A percentile compares a stretch with the other conserved stretches of the same genome.
Evolutionary conservation across 2,113 vertebrate genomes (phyloP).

Genomic region (Empidonax alnorum): DNA sequence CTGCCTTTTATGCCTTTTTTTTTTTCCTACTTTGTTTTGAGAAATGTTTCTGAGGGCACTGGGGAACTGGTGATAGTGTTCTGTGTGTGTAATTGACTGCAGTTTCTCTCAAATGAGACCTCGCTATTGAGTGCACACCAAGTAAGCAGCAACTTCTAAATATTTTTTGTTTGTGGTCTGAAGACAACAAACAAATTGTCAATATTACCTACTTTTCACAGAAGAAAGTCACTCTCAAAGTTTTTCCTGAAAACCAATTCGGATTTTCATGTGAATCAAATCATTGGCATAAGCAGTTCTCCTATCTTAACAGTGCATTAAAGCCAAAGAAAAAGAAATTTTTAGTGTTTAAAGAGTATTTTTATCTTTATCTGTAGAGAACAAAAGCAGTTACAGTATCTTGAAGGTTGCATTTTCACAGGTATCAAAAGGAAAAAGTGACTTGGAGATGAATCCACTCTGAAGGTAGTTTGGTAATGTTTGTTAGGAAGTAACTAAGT

Average conservation of each 20-base stretch:
- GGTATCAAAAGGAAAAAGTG: neutral
- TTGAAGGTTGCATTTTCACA: neutral
- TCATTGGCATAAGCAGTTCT: neutral
- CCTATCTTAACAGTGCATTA: neutral
- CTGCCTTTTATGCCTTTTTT: neutral
- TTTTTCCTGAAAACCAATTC: neutral
- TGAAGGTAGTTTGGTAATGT: neutral
- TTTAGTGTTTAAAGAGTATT: neutral
- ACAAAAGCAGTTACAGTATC: neutral
- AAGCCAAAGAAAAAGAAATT: neutral
- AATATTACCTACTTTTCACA: neutral
- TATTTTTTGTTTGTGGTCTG: neutral
- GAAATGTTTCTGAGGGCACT: neutral
- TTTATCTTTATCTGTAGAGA: neutral
- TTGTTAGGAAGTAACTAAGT: neutral
- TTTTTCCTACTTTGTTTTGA: neutral
- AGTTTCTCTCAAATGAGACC: neutral
- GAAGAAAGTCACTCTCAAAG: neutral
- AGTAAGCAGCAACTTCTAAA: neutral
- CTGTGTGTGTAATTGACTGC: neutral
- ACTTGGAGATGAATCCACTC: neutral
- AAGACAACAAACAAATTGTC: neutral
- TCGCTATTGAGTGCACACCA: neutral
- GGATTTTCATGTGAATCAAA: neutral
- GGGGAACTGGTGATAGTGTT: neutral